Evolutionary conservation across 1,140 invertebrate genomes (phyloP).

Genomic region (Caenorhabditis briggsae): DNA sequence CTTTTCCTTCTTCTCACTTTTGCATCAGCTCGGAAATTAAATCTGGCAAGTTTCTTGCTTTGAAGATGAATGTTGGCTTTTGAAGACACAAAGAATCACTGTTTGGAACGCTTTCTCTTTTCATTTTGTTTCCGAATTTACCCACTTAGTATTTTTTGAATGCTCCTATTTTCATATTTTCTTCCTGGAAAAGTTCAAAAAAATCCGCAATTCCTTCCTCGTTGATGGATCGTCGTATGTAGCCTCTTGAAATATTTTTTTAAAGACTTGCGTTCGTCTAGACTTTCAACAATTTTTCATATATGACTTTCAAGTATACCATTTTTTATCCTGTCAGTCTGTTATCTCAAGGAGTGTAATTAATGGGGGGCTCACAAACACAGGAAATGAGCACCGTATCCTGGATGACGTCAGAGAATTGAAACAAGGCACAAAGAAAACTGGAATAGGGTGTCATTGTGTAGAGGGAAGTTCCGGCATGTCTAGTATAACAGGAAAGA

Average conservation of each 20-base stretch:
- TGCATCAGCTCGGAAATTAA: conserved; percentile 2
- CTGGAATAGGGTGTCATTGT: conserved; percentile 7
- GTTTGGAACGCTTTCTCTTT: neutral
- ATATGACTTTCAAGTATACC: too few relatives aligned
- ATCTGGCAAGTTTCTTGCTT: neutral
- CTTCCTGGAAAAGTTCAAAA: too few relatives aligned
- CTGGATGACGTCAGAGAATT: neutral
- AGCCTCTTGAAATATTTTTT: too few relatives aligned
- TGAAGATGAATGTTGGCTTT: neutral
- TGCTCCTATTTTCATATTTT: too few relatives aligned
- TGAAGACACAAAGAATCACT: neutral
- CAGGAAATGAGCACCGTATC: neutral
- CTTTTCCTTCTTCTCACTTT: neutral
- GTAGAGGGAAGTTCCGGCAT: neutral
- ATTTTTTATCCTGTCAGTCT: too few relatives aligned
- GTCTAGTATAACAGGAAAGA: neutral
- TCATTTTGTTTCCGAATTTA: neutral
- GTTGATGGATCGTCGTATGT: too few relatives aligned
- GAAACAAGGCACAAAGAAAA: neutral
- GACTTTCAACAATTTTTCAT: too few relatives aligned
- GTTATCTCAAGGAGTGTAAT: neutral
- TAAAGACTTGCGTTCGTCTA: too few relatives aligned
- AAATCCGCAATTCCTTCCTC: too few relatives aligned
- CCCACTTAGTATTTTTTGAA: too few relatives aligned
- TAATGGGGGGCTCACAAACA: neutral